Percentiles rank a stretch among this genome's conserved stretches.
Conservation (phyloP, 2,113 vertebrate species). For the Ciconia maguari region DNA sequence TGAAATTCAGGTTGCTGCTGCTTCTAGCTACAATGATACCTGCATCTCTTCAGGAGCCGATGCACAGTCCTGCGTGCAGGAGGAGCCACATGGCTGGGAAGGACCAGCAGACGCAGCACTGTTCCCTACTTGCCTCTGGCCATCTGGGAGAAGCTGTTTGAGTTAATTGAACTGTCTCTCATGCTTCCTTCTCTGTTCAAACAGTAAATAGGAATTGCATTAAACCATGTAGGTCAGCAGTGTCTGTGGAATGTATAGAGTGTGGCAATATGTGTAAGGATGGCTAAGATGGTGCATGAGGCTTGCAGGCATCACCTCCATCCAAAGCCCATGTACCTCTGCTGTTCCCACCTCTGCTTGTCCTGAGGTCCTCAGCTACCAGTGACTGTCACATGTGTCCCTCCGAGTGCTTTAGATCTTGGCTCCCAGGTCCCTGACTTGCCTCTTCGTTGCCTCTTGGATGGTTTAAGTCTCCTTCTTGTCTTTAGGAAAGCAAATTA, state of each 20-base stretch:
- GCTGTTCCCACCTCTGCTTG: not conserved
- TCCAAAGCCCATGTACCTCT: not conserved
- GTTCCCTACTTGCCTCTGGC: not conserved
- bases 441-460: not conserved
- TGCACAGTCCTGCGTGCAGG: rapidly evolving
- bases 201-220: not conserved
- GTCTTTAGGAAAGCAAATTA: not conserved
- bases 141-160: not conserved
- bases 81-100: not conserved
- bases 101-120: not conserved
- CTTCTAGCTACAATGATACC: not conserved
- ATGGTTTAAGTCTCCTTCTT: not conserved
- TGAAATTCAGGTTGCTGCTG: not conserved
- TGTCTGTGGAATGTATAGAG: not conserved
- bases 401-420: not conserved
- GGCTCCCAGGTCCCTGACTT: not conserved
- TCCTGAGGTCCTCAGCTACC: not conserved
- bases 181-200: not conserved
- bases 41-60: not conserved
- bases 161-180: not conserved
- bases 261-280: not conserved
- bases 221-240: not conserved
- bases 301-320: not conserved
- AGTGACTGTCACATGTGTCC: not conserved
- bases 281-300: not conserved